These are phyloP conservation scores for Centropristis striata DNA, from an alignment of 2,113 vertebrate species.

Conservation along the genomic window DNA sequence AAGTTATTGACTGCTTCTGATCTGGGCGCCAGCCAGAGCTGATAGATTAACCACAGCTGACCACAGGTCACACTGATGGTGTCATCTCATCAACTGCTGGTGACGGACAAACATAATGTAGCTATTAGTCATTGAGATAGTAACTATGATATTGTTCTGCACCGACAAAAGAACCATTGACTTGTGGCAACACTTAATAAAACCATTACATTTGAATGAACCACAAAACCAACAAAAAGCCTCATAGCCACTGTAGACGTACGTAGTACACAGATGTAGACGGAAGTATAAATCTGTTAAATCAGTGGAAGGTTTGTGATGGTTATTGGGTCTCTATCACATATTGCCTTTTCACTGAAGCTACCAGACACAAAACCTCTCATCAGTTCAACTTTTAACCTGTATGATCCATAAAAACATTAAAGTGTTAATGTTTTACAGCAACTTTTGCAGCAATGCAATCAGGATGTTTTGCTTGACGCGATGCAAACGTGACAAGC, in stretches of 20 bases:
- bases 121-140: conserved; percentile 22
- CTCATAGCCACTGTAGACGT: too few relatives aligned
- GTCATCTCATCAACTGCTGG: conserved; percentile 31
- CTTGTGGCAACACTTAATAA: not conserved
- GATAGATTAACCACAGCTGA: conserved; percentile 54
- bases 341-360: not conserved
- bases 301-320: not conserved
- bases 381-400: not conserved
- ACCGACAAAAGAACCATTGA: not conserved
- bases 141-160: conserved; percentile 1
- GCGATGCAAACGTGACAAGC: too few relatives aligned
- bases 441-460: too few relatives aligned
- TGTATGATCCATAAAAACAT: too few relatives aligned
- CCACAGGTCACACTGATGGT: conserved; percentile 34
- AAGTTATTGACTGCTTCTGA: conserved; percentile 56
- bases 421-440: too few relatives aligned
- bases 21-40: conserved; percentile 26
- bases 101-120: conserved; percentile 35
- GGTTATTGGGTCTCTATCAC: not conserved
- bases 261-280: too few relatives aligned
- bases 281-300: not conserved
- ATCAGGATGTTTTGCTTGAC: too few relatives aligned
- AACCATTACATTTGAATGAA: not conserved
- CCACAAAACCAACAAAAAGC: not conserved
- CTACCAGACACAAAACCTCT: not conserved